Evolutionary conservation across 2,113 vertebrate genomes (phyloP).

Genomic region (Pterocles gutturalis): DNA sequence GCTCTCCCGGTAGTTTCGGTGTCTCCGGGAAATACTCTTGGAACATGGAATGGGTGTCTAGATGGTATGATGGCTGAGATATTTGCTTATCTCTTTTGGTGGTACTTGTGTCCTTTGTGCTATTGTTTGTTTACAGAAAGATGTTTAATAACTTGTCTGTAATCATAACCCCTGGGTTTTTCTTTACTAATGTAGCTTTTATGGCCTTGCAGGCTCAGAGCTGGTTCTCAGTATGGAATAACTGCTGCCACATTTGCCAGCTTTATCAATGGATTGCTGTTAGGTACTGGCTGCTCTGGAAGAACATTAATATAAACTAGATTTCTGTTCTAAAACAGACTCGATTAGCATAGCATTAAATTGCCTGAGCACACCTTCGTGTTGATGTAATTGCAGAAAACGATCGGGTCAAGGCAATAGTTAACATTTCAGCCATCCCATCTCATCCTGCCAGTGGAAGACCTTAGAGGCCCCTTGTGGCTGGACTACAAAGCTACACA

Average conservation of each 20-base stretch:
- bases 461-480: neutral
- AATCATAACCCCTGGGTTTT: neutral
- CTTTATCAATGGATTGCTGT: neutral
- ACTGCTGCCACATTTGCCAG: neutral
- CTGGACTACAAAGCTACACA: neutral
- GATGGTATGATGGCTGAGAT: neutral
- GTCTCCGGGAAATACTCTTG: neutral
- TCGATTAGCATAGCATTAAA: neutral
- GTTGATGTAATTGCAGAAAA: neutral
- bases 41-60: neutral
- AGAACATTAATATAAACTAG: constrained; percentile 9
- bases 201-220: constrained; percentile 2
- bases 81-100: neutral
- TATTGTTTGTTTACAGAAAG: constrained; percentile 20
- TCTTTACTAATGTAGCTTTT: constrained; percentile 37
- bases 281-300: neutral
- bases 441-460: neutral
- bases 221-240: neutral
- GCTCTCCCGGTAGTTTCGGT: neutral
- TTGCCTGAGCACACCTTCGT: neutral
- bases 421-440: neutral
- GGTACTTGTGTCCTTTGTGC: neutral
- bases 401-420: neutral
- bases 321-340: constrained; percentile 24
- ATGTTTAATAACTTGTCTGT: constrained; percentile 1